Base-by-base conservation (phyloP, 1,140 invertebrate species). In the Theocolax elegans region DNA sequence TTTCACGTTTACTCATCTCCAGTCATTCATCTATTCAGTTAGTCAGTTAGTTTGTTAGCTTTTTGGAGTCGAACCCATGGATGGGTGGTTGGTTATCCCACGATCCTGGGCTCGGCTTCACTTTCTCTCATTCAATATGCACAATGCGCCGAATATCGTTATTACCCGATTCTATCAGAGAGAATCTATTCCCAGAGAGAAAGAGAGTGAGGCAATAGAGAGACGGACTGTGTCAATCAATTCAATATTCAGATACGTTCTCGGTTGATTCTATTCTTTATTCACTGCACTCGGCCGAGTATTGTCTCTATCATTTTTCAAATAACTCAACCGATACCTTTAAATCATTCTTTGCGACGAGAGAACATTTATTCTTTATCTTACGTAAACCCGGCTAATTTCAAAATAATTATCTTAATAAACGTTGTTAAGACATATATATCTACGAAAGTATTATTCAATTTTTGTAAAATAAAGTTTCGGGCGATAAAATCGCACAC, bases 181-280 rank as follows among this genome's bases (percentile, higher is more conserved):
- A n/a, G n/a, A n/a, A n/a, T n/a, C n/a, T n/a, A 64, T 23, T 70
- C 60, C 51, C 60, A 58, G 67, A 63, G 67, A 70, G 67, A 70
- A 70, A 70, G 67, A 70, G 67, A 70, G 67, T 70, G 67, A 56
- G 51, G 44, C 51, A 62, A 69, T 70, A 58, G 40, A 70, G 46
- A 63, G 58, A 70, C 42, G 58, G 48, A 46, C 58, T 48, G 35
- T 44, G 40, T 62, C 17, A 23, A 31, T 53, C 6, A 54, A 44
- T 53, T 54, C 2, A 60, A 60, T 51, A 56, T 67, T 48, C 35
- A n/a, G n/a, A n/a, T n/a, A n/a, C n/a, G n/a, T n/a, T n/a, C n/a
- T n/a, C n/a, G n/a, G n/a, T n/a, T n/a, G n/a, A n/a, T n/a, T n/a
- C n/a, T n/a, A n/a, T n/a, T n/a, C n/a, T n/a, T n/a, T n/a, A n/a